Base-by-base conservation (phyloP, 2,113 vertebrate species). In the Callaeas wilsoni region DNA sequence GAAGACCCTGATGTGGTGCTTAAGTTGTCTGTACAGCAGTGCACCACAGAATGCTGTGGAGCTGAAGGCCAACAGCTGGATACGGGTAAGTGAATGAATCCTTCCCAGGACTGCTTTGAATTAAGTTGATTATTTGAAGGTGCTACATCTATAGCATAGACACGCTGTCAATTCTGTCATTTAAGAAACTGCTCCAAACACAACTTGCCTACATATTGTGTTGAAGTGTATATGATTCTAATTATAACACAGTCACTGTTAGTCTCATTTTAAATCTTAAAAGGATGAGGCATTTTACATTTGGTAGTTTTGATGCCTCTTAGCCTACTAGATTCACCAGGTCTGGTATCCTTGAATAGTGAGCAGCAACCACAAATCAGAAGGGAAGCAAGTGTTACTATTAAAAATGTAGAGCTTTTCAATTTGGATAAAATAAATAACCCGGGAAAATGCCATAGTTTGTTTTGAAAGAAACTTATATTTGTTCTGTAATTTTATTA, bases 61-160 rank as follows among this genome's bases (percentile, higher is more conserved):
- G 97, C 90, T 90, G 69, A 98, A 98, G 96, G 98, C 99, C 89
- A 99, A 99, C 97, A 98, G 97, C 89, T 99, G 99, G 99, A 97
- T 99, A 96, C 96, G 78, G 97, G 99, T 99, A 98, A 97, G 97
- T 74, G 82, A 93, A 56, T 86, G 92, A 91, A 81, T 96, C 75
- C 68, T 95, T 87, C 13, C 60, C n/a, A 63, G 33, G 22, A 47
- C 85, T 95, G 81, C 83, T 97, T 95, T 97, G 62, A 91, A 83
- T 96, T 97, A 92, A 89, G 89, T 37, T 73, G 49, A 65, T 94
- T 88, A 42, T 95, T 97, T 95, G 88, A 97, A 97, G 75, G 49
- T 93, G 59, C 56, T 84, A 13, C 68, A 56, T 91, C 89, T 89
- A 32, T 17, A 87, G 32, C 22, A 50, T 56, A 70, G 60, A 88